Evolutionary conservation across 2,888 invertebrate species (phyloP).

Genomic region (Autographa gamma): DNA sequence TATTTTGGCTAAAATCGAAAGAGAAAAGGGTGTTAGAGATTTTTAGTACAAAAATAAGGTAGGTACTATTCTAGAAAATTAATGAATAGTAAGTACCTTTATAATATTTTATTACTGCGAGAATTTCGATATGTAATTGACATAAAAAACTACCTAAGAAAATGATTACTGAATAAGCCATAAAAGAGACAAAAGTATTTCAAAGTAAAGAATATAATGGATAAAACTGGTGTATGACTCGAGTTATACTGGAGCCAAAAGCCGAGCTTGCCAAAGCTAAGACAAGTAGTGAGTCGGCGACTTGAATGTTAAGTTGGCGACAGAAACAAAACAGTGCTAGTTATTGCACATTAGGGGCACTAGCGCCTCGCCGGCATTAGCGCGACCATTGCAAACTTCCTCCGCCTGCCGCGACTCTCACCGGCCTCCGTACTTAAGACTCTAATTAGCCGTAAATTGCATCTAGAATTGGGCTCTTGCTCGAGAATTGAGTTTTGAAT

Average conservation of each 20-base stretch:
- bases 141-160: too few species aligned
- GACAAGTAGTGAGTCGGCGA: slow-evolving; percentile 44
- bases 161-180: not conserved
- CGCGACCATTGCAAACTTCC: slow-evolving; percentile 77
- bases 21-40: too few species aligned
- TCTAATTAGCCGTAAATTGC: slow-evolving; percentile 87
- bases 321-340: slow-evolving; percentile 68
- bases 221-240: slow-evolving; percentile 24
- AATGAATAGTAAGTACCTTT: too few species aligned
- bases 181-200: not conserved
- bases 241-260: slow-evolving; percentile 36
- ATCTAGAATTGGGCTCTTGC: slow-evolving; percentile 82
- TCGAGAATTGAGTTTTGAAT: slow-evolving; percentile 84
- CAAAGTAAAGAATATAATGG: slow-evolving; percentile 19
- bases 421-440: slow-evolving; percentile 81
- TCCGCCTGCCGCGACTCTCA: slow-evolving; percentile 64
- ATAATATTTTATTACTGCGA: too few species aligned
- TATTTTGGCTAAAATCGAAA: too few species aligned
- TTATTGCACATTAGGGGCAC: slow-evolving; percentile 70
- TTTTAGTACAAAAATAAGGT: too few species aligned
- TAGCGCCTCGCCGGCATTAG: slow-evolving; percentile 65
- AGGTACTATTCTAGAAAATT: too few species aligned
- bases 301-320: slow-evolving; percentile 59
- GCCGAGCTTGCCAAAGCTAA: slow-evolving; percentile 28
- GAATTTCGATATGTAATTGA: too few species aligned